Base-by-base conservation (phyloP, 1,140 invertebrate species). In the Caenorhabditis inopinata region DNA sequence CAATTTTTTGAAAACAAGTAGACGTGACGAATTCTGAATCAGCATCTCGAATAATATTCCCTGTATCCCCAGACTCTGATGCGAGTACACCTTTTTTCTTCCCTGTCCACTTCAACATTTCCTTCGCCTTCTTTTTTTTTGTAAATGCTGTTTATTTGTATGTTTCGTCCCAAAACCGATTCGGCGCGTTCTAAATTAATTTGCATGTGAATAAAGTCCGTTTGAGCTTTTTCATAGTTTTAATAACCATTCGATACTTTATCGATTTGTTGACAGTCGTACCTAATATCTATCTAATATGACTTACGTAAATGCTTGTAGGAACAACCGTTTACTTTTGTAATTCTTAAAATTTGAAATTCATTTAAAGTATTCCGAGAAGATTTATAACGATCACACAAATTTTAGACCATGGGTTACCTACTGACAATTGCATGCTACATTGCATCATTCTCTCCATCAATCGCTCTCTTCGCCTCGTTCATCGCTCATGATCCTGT, bases 401-500 rank as follows among this genome's bases (percentile, higher is more conserved):
- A 49, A 51, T 16, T 45, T 53, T 23, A 38, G 74, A 62, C 18
- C 16, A 83, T 83, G 83, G 81, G 80, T 14, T 32, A 46, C n/a
- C 25, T 73, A 23, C 42, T 82, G 14, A 77, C 83, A 25, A 45
- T 73, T 9, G 46, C 79, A 5, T 83, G 83, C 45, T 76, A 62
- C 35, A 58, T 81, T 18, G 76, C 81, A 27, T 83, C 83, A 11
- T 83, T 84, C 53, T 68, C 51, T 21, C 81, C 83, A 14, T 25
- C 83, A 14, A 23, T 83, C 21, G 62, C 78, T 1, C 51, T 84
- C 3, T 84, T 84, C 46, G 51, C 35, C 47, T 46, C 74, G 29
- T 83, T 84, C 16, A 73, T 84, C 12, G 83, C 81, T 6, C 73
- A 68, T 14, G 83, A 84, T 62, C 83, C 83, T 9, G 29, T 84